Conservation (phyloP, 1,140 invertebrate species). For the Drosophila tani region DNA sequence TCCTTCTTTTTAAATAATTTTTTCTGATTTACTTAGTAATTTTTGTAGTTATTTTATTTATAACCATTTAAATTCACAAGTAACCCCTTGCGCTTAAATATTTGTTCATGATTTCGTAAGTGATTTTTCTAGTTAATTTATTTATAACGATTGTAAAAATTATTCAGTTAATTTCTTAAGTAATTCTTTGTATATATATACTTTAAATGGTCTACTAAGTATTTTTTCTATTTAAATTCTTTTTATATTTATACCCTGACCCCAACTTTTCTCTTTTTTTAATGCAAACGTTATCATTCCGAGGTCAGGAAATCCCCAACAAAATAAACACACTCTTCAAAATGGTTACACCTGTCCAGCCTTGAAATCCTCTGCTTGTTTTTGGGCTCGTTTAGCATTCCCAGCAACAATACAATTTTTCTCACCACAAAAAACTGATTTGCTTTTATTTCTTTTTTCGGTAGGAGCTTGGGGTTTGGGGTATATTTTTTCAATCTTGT, state of each 20-base stretch:
- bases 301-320: slow-evolving; percentile 12
- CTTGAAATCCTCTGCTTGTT: slow-evolving; percentile 18
- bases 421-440: slow-evolving; percentile 32
- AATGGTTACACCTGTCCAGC: slow-evolving; percentile 49
- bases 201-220: background rate
- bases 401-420: slow-evolving; percentile 43
- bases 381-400: slow-evolving; percentile 62
- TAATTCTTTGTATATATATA: too few species aligned
- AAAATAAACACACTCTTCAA: slow-evolving; percentile 22
- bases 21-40: too few species aligned
- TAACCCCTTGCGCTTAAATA: too few species aligned
- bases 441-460: slow-evolving; percentile 42
- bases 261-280: slow-evolving; percentile 38
- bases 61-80: too few species aligned
- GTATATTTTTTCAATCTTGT: slow-evolving; percentile 51
- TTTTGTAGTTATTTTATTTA: too few species aligned
- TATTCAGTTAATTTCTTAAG: background rate
- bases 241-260: background rate
- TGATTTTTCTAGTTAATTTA: too few species aligned
- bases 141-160: background rate
- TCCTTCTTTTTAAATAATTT: too few species aligned
- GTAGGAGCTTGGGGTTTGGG: background rate
- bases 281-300: slow-evolving; percentile 54
- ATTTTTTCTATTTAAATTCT: background rate
- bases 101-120: too few species aligned